Conservation (phyloP, 1,140 invertebrate genomes). For the Pachyrhynchus sulphureomaculatus region DNA sequence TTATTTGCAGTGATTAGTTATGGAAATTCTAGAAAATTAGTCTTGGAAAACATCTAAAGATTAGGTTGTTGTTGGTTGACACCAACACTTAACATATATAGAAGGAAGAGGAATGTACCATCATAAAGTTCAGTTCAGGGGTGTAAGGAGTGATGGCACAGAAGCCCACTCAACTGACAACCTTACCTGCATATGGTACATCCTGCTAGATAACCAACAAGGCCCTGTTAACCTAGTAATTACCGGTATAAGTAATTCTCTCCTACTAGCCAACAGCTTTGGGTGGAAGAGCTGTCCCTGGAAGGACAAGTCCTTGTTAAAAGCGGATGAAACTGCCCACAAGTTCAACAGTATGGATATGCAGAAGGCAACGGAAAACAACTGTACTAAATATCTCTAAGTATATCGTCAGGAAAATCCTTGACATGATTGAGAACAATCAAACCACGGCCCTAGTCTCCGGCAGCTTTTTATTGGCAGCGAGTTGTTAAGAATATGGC, state of each 20-base stretch:
- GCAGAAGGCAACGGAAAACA: neutral
- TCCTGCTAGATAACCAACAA: neutral
- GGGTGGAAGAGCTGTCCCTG: neutral
- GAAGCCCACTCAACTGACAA: neutral
- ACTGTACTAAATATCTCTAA: neutral
- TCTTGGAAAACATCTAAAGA: too few relatives aligned
- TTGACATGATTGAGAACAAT: conserved; percentile 5
- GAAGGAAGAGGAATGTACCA: too few relatives aligned
- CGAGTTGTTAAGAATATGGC: conserved; percentile 8
- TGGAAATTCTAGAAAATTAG: too few relatives aligned
- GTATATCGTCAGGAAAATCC: conserved; percentile 6
- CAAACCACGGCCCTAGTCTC: conserved; percentile 7
- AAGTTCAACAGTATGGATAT: too few relatives aligned
- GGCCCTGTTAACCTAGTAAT: neutral
- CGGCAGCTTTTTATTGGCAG: conserved; percentile 8
- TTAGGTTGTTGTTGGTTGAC: too few relatives aligned
- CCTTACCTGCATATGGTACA: neutral
- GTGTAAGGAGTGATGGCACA: too few relatives aligned
- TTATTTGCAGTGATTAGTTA: too few relatives aligned
- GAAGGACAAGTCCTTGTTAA: neutral
- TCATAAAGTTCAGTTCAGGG: too few relatives aligned
- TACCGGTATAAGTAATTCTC: neutral
- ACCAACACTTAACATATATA: too few relatives aligned
- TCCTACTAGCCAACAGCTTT: neutral
- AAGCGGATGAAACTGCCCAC: neutral